Base-by-base conservation (phyloP, 1,140 invertebrate genomes). In the Hirudo medicinalis region DNA sequence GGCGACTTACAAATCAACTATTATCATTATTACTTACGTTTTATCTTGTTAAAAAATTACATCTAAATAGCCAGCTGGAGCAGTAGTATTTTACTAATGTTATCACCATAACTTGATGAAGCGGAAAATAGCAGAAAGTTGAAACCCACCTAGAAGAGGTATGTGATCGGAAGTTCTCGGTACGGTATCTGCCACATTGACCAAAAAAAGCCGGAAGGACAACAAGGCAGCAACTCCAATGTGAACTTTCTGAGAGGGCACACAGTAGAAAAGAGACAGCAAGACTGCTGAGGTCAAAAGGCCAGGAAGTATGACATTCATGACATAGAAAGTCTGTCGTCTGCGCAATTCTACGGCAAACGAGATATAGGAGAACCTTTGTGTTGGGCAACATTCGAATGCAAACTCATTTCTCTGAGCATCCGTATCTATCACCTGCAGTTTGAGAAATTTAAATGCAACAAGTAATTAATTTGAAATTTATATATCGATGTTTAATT, bases 251-350 rank as follows among this genome's bases (percentile, higher is more conserved):
- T 74, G 73, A 19, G 73, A 72, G 19, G 73, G 73, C 20, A 70
- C 55, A 57, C 71, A 74, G 54, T 72, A 74, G 68, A 74, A 74
- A 67, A 74, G 72, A 13, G 71, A 69, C 27, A 74, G 68, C 13
- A 74, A 67, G 43, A 72, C 71, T 22, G 71, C 68, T 20, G 73
- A 74, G 11, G 73, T 74, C 20, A 74, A 68, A 32, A 74, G 72
- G 17, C 73, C 73, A 60, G 73, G 73, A 27, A 74, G 53, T 36
- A 74, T 74, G 68, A 74, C 71, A 36, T 74, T 74, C 73, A 74
- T 72, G 54, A 74, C 69, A 63, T 74, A 74, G 68, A 74, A 74
- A 9, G 71, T 72, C 55, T 74, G 73, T 22, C 68, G 53, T 25
- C 73, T 29, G 19, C 57, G 27, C 11, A 74, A 32, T 49, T 69